phyloP scores from a whole-genome alignment of 2,113 vertebrate genomes.

The Takifugu bimaculatus region DNA sequence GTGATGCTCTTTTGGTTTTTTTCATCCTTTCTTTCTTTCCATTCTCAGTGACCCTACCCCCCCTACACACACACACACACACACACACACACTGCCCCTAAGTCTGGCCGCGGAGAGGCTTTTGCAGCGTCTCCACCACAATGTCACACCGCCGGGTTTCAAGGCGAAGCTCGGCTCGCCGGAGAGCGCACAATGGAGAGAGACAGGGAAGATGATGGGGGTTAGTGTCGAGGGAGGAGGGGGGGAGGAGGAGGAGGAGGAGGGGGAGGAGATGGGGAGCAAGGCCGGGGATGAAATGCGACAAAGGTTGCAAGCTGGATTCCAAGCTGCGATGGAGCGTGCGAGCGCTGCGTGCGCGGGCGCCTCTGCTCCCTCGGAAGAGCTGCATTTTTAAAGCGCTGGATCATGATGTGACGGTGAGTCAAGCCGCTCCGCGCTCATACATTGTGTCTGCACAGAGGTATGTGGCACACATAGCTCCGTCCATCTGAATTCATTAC shows the following conservation, averaged over 20 bases:
- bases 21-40: constrained; percentile 23
- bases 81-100: constrained; percentile 50
- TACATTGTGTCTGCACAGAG: constrained; percentile 56
- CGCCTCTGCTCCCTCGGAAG: constrained; percentile 11
- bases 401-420: constrained; percentile 23
- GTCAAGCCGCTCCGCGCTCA: constrained; percentile 41
- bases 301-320: constrained; percentile 67
- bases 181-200: constrained; percentile 52
- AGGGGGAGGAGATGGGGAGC: neutral
- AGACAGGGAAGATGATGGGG: constrained; percentile 47
- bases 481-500: constrained; percentile 44
- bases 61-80: neutral
- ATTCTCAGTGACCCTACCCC: constrained; percentile 34
- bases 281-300: constrained; percentile 61
- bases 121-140: constrained; percentile 58
- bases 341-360: constrained; percentile 17
- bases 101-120: constrained; percentile 21
- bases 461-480: constrained; percentile 38
- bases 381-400: constrained; percentile 23
- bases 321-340: constrained; percentile 31
- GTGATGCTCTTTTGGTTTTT: constrained; percentile 27
- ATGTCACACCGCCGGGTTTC: constrained; percentile 58
- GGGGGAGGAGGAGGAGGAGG: constrained; percentile 22
- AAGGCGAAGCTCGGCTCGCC: constrained; percentile 20
- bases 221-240: constrained; percentile 14